A percentile compares a stretch with the other conserved stretches of the same genome.
Evolutionary conservation across 2,888 invertebrate genomes (phyloP).

Genomic region (Lysandra bellargus): DNA sequence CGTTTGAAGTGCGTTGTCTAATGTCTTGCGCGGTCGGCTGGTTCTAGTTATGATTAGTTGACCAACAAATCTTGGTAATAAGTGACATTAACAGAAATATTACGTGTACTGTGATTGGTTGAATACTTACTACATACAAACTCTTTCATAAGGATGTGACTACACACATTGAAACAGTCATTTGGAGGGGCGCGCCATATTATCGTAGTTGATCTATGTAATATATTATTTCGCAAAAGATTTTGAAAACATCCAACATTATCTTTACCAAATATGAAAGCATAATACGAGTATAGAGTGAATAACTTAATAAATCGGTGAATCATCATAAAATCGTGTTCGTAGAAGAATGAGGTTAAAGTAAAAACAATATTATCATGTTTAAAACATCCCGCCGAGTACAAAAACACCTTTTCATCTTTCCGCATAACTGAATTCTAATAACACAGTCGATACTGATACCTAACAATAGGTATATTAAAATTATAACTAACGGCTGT

Average conservation of each 20-base stretch:
- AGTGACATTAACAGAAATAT: too few relatives aligned
- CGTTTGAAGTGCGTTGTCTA: too few relatives aligned
- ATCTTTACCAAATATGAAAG: not conserved
- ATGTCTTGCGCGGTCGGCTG: too few relatives aligned
- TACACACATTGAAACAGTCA: too few relatives aligned
- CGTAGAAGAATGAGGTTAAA: not conserved
- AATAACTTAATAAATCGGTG: not conserved
- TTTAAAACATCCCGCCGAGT: slow-evolving; percentile 1
- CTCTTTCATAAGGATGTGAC: too few relatives aligned
- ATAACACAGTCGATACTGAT: not conserved
- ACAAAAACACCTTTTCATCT: slow-evolving; percentile 16
- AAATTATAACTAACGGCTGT: not conserved
- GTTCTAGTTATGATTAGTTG: too few relatives aligned
- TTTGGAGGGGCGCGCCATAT: too few relatives aligned
- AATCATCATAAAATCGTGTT: not conserved
- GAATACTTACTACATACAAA: too few relatives aligned
- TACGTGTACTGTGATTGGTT: too few relatives aligned
- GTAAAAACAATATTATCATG: not conserved
- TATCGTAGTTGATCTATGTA: too few relatives aligned
- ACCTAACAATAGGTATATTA: not conserved
- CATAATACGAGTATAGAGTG: not conserved
- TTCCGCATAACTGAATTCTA: slow-evolving; percentile 15
- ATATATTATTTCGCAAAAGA: too few relatives aligned
- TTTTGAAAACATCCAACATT: not conserved
- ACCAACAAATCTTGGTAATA: too few relatives aligned